Evolutionary conservation across 2,797 vertebrate species (phyloP).

Genomic region (Taenioides sp.): DNA sequence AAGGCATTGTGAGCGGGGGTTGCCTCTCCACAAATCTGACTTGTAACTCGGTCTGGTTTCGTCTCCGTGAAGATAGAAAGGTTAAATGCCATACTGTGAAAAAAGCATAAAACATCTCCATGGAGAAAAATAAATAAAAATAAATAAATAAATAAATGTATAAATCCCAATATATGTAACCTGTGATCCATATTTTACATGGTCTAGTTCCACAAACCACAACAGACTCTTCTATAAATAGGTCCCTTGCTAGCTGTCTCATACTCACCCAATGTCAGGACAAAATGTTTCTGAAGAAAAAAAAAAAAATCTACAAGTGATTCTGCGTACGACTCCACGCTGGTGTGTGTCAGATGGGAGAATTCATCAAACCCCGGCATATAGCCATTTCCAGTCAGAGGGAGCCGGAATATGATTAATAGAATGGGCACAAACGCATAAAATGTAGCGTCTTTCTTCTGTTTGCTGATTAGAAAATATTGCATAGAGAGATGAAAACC

Average conservation of each 20-base stretch:
- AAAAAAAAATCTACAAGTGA: neutral
- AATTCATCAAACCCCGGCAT: conserved; percentile 18
- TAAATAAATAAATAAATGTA: too few species aligned
- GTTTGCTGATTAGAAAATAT: conserved; percentile 47
- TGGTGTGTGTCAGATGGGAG: conserved; percentile 11
- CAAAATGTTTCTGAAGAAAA: conserved; percentile 46
- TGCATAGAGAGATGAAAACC: conserved; percentile 36
- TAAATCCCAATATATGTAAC: too few species aligned
- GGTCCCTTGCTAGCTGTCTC: conserved; percentile 27
- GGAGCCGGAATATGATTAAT: conserved; percentile 32
- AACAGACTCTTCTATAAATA: conserved; percentile 27
- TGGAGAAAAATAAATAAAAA: too few species aligned
- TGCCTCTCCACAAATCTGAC: too few species aligned
- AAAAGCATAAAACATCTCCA: too few species aligned
- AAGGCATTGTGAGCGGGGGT: too few species aligned
- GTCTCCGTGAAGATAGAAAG: too few species aligned
- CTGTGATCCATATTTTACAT: too few species aligned
- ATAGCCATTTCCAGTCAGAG: conserved; percentile 39
- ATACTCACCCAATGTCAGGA: conserved; percentile 34
- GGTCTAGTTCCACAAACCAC: neutral
- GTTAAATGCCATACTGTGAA: too few species aligned
- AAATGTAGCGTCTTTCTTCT: conserved; percentile 24
- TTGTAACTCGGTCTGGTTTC: too few species aligned
- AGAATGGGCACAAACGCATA: conserved; percentile 17
- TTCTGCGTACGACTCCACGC: conserved; percentile 4